Conservation (phyloP, 2,113 vertebrate species). For the Osmerus mordax region DNA sequence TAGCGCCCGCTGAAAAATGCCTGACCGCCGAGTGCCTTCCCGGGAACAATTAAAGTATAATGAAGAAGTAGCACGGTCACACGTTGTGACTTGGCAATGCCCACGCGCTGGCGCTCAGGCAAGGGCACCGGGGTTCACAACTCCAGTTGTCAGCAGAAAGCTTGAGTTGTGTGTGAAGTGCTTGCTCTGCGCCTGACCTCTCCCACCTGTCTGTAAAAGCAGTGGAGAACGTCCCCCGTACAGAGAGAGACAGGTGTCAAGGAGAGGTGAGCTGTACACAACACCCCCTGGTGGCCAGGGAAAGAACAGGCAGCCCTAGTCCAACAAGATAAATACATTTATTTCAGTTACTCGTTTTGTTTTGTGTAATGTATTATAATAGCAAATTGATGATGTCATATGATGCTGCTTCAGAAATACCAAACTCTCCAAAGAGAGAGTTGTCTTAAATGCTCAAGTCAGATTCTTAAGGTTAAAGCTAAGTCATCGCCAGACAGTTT, state of each 20-base stretch:
- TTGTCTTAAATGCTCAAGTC: too few relatives aligned
- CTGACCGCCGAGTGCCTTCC: background rate
- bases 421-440: too few relatives aligned
- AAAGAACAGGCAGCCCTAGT: background rate
- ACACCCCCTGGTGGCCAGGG: background rate
- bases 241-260: background rate
- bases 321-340: background rate
- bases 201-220: background rate
- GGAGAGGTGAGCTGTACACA: background rate
- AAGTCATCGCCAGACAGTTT: background rate
- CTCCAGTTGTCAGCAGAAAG: constrained; percentile 55
- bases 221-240: background rate
- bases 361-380: too few relatives aligned
- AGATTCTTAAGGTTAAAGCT: too few relatives aligned
- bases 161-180: constrained; percentile 25
- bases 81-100: constrained; percentile 40
- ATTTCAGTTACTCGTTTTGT: background rate
- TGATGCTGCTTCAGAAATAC: too few relatives aligned
- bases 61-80: constrained; percentile 50
- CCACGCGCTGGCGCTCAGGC: constrained; percentile 44
- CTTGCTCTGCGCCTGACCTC: background rate
- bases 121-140: constrained; percentile 54
- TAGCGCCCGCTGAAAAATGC: constrained; percentile 25
- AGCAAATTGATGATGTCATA: too few relatives aligned
- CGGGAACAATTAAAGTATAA: constrained; percentile 59